Percentiles rank a stretch among this genome's conserved stretches.
These are phyloP conservation scores for Cydia strobilella DNA, from an alignment of 1,140 invertebrate genomes.

Conservation along the genomic window DNA sequence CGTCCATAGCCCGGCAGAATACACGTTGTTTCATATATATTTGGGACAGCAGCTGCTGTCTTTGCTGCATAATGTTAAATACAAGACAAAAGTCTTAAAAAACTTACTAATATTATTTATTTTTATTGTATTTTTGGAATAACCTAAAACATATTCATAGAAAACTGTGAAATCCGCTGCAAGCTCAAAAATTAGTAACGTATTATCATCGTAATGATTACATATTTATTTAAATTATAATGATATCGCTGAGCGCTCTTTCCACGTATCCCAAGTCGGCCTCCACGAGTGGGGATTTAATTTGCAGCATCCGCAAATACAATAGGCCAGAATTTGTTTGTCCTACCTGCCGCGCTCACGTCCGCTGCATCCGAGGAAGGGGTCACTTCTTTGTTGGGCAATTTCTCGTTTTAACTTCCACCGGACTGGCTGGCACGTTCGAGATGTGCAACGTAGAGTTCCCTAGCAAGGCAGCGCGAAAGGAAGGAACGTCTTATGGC, in stretches of 20 bases:
- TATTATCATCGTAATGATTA: background rate
- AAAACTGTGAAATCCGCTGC: too few species aligned
- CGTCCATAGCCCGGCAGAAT: too few species aligned
- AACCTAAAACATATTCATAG: too few species aligned
- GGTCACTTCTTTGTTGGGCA: constrained; percentile 38
- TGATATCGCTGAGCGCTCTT: background rate
- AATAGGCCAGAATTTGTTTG: constrained; percentile 61
- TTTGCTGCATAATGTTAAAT: too few species aligned
- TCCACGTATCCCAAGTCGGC: constrained; percentile 28
- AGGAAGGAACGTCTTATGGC: too few species aligned
- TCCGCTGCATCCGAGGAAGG: constrained; percentile 40
- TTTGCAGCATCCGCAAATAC: constrained; percentile 70
- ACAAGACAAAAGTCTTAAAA: too few species aligned
- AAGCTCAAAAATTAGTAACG: background rate
- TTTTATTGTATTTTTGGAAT: too few species aligned
- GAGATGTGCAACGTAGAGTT: background rate
- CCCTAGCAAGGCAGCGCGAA: too few species aligned
- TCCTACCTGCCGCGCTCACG: constrained; percentile 45
- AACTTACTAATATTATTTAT: too few species aligned
- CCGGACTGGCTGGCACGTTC: background rate
- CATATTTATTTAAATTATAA: too few species aligned
- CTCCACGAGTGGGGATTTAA: constrained; percentile 72
- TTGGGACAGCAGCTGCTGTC: too few species aligned
- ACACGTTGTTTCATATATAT: too few species aligned
- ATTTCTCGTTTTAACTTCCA: background rate